These are phyloP conservation scores for Dendrophyllia cribrosa DNA, from an alignment of 64 coral and sea anemone genomes.

Conservation along the genomic window DNA sequence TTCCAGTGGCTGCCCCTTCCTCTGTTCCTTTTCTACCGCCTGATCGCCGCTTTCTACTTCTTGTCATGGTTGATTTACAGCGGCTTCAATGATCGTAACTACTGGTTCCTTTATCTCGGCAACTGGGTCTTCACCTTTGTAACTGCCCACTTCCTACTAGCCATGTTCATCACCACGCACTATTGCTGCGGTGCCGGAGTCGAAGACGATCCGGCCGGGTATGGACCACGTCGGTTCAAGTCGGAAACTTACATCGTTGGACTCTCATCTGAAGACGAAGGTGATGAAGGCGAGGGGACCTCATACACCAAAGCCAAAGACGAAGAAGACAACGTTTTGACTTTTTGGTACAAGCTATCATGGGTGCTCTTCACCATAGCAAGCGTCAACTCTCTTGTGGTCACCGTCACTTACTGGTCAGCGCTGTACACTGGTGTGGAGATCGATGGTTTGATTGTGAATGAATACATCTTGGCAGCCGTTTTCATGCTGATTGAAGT, in stretches of 20 bases:
- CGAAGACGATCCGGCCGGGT: conserved; percentile 18
- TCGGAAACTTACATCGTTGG: conserved; percentile 76
- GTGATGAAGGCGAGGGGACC: conserved; percentile 1
- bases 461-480: conserved; percentile 50
- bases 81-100: neutral
- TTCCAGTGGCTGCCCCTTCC: conserved; percentile 54
- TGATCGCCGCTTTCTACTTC: conserved; percentile 65
- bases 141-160: conserved; percentile 60
- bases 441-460: conserved; percentile 44
- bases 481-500: conserved; percentile 73
- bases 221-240: conserved; percentile 26
- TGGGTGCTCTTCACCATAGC: conserved; percentile 83
- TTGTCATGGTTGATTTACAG: conserved; percentile 65
- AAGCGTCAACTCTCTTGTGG: conserved; percentile 53
- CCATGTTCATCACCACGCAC: conserved; percentile 57
- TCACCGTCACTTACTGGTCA: conserved; percentile 63
- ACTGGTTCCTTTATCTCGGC: conserved; percentile 76
- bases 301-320: neutral
- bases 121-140: conserved; percentile 77
- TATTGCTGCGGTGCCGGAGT: conserved; percentile 14
- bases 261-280: conserved; percentile 32
- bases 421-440: conserved; percentile 28
- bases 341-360: conserved; percentile 41
- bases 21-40: conserved; percentile 54
- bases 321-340: conserved; percentile 34